A percentile compares a stretch with the other conserved stretches of the same genome.
Conservation (phyloP, 2,888 invertebrate genomes). For the Apoderus coryli region DNA sequence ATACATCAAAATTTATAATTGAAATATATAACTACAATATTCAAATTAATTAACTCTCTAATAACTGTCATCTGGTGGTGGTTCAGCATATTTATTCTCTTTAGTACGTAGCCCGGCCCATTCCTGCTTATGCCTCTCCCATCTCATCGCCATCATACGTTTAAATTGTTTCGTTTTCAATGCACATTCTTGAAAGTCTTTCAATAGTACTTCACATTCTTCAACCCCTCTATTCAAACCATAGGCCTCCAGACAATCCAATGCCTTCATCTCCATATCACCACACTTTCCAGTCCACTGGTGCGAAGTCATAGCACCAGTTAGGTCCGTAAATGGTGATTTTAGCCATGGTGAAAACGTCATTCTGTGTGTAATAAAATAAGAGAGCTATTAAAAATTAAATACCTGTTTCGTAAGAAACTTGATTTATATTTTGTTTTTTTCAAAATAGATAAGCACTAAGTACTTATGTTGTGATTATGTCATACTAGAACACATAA, state of each 20-base stretch:
- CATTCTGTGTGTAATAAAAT: slow-evolving; percentile 30
- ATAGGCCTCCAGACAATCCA: slow-evolving; percentile 72
- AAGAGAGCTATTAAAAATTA: slow-evolving; percentile 7
- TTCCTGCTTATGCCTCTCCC: slow-evolving; percentile 46
- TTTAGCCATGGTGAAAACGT: slow-evolving; percentile 50
- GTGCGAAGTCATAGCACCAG: slow-evolving; percentile 46
- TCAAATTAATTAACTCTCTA: slow-evolving; percentile 27
- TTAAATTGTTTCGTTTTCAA: slow-evolving; percentile 41
- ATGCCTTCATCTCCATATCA: slow-evolving; percentile 50
- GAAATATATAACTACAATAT: too few relatives aligned
- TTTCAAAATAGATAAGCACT: too few relatives aligned
- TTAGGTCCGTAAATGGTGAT: slow-evolving; percentile 57
- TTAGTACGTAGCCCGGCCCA: slow-evolving; percentile 39
- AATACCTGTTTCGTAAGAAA: too few relatives aligned
- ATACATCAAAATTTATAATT: slow-evolving; percentile 10
- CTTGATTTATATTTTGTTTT: too few relatives aligned
- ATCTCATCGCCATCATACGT: slow-evolving; percentile 46
- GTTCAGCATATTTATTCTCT: slow-evolving; percentile 37
- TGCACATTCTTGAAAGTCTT: slow-evolving; percentile 60
- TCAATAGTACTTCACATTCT: slow-evolving; percentile 48
- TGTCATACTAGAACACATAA: too few relatives aligned
- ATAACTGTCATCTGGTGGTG: slow-evolving; percentile 44
- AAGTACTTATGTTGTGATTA: too few relatives aligned
- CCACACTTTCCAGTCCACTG: slow-evolving; percentile 44
- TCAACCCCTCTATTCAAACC: slow-evolving; percentile 47